phyloP scores from a whole-genome alignment of 1,140 invertebrate genomes.

The Drosophila hydei region DNA sequence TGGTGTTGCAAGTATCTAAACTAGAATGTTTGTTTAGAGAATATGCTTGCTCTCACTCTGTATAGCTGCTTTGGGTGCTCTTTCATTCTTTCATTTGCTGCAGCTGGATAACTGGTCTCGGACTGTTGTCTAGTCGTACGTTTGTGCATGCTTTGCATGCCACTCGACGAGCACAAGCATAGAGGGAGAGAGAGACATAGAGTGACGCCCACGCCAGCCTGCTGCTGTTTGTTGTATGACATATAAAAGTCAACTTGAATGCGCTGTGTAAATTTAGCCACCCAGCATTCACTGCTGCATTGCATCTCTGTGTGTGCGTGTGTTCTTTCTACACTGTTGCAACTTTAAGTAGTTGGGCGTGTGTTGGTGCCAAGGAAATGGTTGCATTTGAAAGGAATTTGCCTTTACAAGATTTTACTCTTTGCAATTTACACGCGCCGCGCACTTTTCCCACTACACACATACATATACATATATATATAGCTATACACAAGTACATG shows the following conservation, averaged over 20 bases:
- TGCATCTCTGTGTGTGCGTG: conserved; percentile 13
- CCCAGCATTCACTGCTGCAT: conserved; percentile 26
- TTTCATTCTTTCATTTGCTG: conserved; percentile 29
- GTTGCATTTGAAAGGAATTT: conserved; percentile 80
- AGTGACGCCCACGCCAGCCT: neutral
- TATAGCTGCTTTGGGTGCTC: neutral
- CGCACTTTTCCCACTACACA: conserved; percentile 46
- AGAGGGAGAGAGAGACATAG: conserved; percentile 6
- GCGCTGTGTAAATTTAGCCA: conserved; percentile 69
- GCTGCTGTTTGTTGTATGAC: conserved; percentile 74
- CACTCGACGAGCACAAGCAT: conserved; percentile 31
- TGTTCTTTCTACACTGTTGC: conserved; percentile 43
- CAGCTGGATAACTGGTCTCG: conserved; percentile 21
- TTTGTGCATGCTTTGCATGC: conserved; percentile 58
- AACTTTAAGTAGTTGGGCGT: conserved; percentile 74
- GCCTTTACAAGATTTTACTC: conserved; percentile 81
- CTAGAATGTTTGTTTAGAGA: conserved; percentile 71
- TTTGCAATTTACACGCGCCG: conserved; percentile 79
- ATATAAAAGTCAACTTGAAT: conserved; percentile 82
- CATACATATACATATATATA: neutral
- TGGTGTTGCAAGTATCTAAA: conserved; percentile 64
- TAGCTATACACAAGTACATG: conserved; percentile 6
- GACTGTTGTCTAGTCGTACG: conserved; percentile 52
- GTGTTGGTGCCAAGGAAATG: conserved; percentile 48
- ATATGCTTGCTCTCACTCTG: conserved; percentile 9